These are phyloP conservation scores for Pseudonaja textilis DNA, from an alignment of 2,113 vertebrate species.

Conservation along the genomic window DNA sequence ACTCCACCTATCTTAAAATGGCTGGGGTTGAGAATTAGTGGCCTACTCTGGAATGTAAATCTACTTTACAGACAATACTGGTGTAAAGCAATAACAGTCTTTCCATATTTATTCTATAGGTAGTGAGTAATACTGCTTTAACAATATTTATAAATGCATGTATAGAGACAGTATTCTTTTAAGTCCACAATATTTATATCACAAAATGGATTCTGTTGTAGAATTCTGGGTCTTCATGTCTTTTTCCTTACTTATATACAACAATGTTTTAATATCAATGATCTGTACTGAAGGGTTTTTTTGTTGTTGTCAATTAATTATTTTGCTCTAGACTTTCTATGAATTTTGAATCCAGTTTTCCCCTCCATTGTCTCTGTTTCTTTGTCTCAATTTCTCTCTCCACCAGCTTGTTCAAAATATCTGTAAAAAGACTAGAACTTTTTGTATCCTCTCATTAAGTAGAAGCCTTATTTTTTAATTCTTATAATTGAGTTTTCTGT, in stretches of 20 bases:
- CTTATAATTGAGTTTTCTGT: background rate
- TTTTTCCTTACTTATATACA: background rate
- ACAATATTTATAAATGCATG: background rate
- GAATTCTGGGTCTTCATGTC: background rate
- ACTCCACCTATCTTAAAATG: background rate
- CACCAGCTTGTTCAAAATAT: background rate
- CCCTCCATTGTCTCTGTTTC: background rate
- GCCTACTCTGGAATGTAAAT: background rate
- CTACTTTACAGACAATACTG: background rate
- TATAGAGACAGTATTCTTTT: background rate
- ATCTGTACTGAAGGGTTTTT: background rate
- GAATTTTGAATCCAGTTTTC: background rate
- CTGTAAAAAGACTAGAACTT: background rate
- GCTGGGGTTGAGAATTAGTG: background rate
- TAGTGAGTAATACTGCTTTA: background rate
- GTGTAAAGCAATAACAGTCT: background rate
- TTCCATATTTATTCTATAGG: background rate
- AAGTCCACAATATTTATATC: background rate
- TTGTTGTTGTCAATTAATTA: background rate
- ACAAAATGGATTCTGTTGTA: background rate
- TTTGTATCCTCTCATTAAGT: background rate
- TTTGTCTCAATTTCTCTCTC: background rate
- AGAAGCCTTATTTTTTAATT: background rate
- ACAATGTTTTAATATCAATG: background rate
- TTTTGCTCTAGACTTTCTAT: background rate